These are phyloP conservation scores for Eulithis prunata DNA, from an alignment of 2,888 invertebrate species.

Conservation along the genomic window DNA sequence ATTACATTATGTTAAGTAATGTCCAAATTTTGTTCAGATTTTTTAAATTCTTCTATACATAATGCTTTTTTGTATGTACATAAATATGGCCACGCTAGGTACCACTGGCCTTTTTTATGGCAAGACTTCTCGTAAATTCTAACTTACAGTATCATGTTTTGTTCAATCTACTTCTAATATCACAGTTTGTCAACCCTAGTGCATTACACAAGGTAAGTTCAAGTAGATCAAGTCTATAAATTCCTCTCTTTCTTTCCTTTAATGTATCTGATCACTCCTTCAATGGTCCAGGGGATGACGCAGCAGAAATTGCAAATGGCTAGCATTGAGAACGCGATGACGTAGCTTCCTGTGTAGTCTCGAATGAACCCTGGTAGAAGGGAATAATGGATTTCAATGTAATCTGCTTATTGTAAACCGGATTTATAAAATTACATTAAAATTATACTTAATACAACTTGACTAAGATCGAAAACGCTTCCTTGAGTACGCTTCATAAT, in stretches of 20 bases:
- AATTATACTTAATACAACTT: no score
- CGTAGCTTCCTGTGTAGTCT: slow-evolving; percentile 85
- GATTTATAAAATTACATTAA: no score
- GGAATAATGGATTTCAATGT: no score
- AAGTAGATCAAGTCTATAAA: slow-evolving; percentile 38
- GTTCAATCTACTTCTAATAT: slow-evolving; percentile 33
- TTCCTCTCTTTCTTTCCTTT: slow-evolving; percentile 43
- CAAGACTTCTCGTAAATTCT: not conserved
- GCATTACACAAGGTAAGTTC: slow-evolving; percentile 13
- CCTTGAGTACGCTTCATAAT: no score
- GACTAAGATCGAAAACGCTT: no score
- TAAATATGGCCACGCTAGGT: no score
- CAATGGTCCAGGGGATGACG: slow-evolving; percentile 85
- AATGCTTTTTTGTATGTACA: no score
- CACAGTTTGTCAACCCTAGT: slow-evolving; percentile 31
- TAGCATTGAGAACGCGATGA: slow-evolving; percentile 84
- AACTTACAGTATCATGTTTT: slow-evolving; percentile 15
- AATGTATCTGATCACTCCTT: slow-evolving; percentile 66
- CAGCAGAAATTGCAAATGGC: slow-evolving; percentile 84
- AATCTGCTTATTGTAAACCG: no score
- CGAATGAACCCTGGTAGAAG: slow-evolving; percentile 81
- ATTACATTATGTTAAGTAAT: no score
- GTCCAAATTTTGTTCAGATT: no score
- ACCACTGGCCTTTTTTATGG: not conserved
- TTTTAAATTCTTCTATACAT: no score